phyloP scores from a whole-genome alignment of 2,797 vertebrate species.

The Valencia hispanica region DNA sequence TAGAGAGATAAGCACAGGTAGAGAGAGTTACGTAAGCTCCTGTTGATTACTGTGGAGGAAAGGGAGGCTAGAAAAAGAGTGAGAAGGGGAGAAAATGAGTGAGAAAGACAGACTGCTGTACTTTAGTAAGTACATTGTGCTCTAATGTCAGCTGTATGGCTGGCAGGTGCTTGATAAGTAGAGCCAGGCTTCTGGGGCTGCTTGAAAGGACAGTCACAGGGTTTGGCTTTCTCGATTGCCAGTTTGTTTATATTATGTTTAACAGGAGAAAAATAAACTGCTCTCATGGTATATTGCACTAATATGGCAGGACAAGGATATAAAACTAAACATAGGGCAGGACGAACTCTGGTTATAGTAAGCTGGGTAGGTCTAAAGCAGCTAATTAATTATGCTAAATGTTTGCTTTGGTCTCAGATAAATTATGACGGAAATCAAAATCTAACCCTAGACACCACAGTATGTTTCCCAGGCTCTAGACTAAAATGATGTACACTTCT shows the following conservation, averaged over 20 bases:
- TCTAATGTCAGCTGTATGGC: constrained; percentile 74
- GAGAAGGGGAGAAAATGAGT: constrained; percentile 52
- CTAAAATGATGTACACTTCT: not conserved
- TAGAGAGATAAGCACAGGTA: constrained; percentile 85
- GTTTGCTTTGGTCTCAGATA: constrained; percentile 7
- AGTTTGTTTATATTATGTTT: constrained; percentile 51
- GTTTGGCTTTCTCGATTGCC: constrained; percentile 57
- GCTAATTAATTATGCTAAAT: constrained; percentile 11
- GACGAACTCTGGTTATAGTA: not conserved
- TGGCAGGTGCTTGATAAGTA: constrained; percentile 77
- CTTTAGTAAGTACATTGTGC: constrained; percentile 78
- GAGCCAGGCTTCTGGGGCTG: constrained; percentile 59
- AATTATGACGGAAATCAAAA: constrained; percentile 10
- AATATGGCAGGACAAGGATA: constrained; percentile 31
- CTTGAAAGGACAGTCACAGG: constrained; percentile 73
- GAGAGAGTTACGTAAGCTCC: constrained; percentile 83
- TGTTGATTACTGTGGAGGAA: constrained; percentile 81
- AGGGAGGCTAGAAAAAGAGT: constrained; percentile 58
- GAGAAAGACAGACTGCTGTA: constrained; percentile 73
- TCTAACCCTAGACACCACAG: not conserved
- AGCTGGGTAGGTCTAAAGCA: not conserved
- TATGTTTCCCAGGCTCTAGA: not conserved
- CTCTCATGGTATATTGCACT: constrained; percentile 39
- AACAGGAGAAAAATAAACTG: constrained; percentile 48
- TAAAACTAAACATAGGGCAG: constrained; percentile 5